Evolutionary conservation across 2,888 invertebrate species (phyloP).

Genomic region (Tetheella fluctuosa): DNA sequence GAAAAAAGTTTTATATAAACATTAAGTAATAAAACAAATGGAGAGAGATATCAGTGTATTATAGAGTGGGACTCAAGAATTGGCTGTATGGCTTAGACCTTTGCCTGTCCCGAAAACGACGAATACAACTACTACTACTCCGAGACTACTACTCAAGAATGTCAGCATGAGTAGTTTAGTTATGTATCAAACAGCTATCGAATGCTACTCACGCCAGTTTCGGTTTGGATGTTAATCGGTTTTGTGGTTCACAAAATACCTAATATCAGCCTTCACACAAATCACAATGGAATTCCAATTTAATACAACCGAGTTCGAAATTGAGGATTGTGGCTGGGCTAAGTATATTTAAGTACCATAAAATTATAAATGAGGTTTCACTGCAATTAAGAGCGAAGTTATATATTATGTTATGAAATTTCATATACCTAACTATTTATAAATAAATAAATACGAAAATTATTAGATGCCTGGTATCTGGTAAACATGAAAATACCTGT

Average conservation of each 20-base stretch:
- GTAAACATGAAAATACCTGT: neutral
- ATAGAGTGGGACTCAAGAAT: no score
- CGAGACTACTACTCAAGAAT: no score
- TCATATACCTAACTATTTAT: no score
- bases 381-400: neutral
- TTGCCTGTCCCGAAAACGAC: no score
- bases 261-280: slow-evolving; percentile 5
- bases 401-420: no score
- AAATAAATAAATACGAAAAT: no score
- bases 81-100: no score
- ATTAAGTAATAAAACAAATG: no score
- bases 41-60: no score
- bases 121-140: no score
- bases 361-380: neutral
- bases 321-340: slow-evolving; percentile 1
- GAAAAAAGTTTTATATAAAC: no score
- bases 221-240: slow-evolving; percentile 5
- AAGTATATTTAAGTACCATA: neutral
- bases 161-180: neutral
- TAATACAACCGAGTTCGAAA: neutral
- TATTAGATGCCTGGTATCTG: neutral
- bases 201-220: slow-evolving; percentile 8
- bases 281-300: slow-evolving; percentile 8
- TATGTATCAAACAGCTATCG: neutral
- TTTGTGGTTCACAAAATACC: slow-evolving; percentile 9